Conservation (phyloP, 2,888 invertebrate genomes). For the Trissolcus japonicus region DNA sequence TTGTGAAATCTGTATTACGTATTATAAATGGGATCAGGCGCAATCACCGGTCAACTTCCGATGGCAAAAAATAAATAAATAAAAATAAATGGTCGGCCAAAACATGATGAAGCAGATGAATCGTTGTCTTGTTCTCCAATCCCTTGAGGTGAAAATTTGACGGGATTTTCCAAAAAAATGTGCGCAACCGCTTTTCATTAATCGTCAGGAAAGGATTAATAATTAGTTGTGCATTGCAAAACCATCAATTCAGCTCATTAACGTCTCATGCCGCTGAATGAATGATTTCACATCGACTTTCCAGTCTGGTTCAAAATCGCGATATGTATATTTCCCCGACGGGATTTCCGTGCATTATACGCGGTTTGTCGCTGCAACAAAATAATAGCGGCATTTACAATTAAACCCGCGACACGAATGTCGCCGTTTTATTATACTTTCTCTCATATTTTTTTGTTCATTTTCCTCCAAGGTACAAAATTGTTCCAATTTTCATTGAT, state of each 20-base stretch:
- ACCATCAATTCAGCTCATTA: conserved; percentile 51
- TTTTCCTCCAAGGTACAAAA: neutral
- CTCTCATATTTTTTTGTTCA: conserved; percentile 23
- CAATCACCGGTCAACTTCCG: conserved; percentile 11
- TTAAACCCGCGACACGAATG: conserved; percentile 30
- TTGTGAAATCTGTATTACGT: conserved; percentile 58
- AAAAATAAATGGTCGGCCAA: too few species aligned
- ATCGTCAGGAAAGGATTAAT: conserved; percentile 30
- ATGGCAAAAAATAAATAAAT: too few species aligned
- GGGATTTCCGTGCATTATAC: conserved; percentile 55
- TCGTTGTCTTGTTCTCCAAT: neutral
- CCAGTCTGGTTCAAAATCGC: conserved; percentile 49
- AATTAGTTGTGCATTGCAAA: conserved; percentile 46
- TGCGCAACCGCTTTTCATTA: conserved; percentile 6
- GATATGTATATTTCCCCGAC: conserved; percentile 49
- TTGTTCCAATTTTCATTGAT: conserved; percentile 39
- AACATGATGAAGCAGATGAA: neutral
- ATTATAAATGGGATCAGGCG: conserved; percentile 45
- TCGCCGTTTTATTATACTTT: conserved; percentile 39
- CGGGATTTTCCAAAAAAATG: neutral
- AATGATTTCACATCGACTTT: conserved; percentile 56
- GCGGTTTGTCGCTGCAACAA: conserved; percentile 48
- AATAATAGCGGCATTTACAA: conserved; percentile 50
- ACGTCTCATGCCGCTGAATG: conserved; percentile 43
- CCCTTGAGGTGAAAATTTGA: too few species aligned